Percentiles rank a stretch among this genome's conserved stretches.
phyloP scores from a whole-genome alignment of 2,888 invertebrate species.

The Agonopterix heracliana region DNA sequence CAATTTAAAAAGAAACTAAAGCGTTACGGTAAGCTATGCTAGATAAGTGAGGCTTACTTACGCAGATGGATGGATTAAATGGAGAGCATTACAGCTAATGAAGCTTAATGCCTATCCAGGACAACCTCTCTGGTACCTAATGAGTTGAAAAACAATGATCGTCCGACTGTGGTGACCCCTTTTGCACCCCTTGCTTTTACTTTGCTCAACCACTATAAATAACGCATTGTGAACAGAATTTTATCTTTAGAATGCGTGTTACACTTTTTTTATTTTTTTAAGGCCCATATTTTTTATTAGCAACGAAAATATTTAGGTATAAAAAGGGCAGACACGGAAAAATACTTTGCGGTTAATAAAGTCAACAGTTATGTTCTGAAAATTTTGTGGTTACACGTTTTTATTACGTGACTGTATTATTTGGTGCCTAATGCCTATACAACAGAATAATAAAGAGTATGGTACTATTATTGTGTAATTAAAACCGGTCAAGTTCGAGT shows the following conservation, averaged over 20 bases:
- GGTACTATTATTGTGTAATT: no score
- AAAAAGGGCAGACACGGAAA: conserved; percentile 11
- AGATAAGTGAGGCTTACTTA: no score
- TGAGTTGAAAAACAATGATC: conserved; percentile 69
- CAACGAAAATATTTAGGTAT: conserved; percentile 8
- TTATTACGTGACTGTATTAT: no score
- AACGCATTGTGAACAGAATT: conserved; percentile 19
- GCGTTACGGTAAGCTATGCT: no score
- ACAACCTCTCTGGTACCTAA: conserved; percentile 48
- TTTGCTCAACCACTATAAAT: conserved; percentile 52
- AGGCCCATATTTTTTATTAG: conserved; percentile 3
- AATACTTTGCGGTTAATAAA: conserved; percentile 5
- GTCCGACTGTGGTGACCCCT: conserved; percentile 63
- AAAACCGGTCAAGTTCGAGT: no score
- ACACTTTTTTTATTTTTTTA: background rate
- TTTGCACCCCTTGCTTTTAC: conserved; percentile 51
- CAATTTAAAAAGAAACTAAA: no score
- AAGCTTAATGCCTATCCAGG: conserved; percentile 55
- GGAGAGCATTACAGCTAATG: conserved; percentile 39
- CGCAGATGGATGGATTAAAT: background rate
- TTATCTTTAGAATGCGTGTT: conserved; percentile 5
- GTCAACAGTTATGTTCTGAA: no score
- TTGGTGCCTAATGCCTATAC: no score
- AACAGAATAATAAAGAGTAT: no score
- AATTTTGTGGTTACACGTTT: no score